phyloP scores from a whole-genome alignment of 2,113 vertebrate genomes.

The Neotragus pygmaeus region DNA sequence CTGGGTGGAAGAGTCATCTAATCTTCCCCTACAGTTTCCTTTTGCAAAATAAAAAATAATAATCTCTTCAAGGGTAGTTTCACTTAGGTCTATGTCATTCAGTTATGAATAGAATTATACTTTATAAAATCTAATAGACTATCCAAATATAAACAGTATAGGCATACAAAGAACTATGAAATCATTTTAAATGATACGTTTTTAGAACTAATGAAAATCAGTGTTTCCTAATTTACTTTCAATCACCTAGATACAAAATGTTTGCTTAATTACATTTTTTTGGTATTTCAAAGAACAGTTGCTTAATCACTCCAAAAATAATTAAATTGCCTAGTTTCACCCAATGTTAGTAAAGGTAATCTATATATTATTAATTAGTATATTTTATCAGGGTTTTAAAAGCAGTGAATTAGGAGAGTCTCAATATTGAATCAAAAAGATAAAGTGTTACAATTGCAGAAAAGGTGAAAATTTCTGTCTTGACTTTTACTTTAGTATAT shows the following conservation, averaged over 20 bases:
- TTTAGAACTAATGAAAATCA: not conserved
- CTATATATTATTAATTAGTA: not conserved
- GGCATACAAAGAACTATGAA: not conserved
- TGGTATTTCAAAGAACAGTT: not conserved
- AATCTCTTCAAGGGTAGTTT: not conserved
- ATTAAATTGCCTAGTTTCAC: not conserved
- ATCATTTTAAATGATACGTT: not conserved
- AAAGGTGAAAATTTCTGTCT: not conserved
- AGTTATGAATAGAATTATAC: not conserved
- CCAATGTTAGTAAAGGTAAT: not conserved
- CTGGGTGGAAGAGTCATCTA: not conserved
- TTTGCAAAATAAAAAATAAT: not conserved
- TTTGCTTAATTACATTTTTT: not conserved
- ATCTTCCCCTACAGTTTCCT: not conserved
- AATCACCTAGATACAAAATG: not conserved
- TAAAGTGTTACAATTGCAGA: not conserved
- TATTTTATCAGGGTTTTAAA: not conserved
- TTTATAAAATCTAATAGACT: not conserved
- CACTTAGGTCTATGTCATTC: not conserved
- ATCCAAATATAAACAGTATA: not conserved
- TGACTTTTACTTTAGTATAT: not conserved
- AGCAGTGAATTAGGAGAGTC: not conserved
- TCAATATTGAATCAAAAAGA: constrained; percentile 23
- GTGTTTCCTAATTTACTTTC: not conserved
- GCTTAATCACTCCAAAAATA: not conserved